A percentile compares a stretch with the other conserved stretches of the same genome.
Conservation (phyloP, 2,888 invertebrate species). For the Drosophila sordidula region DNA sequence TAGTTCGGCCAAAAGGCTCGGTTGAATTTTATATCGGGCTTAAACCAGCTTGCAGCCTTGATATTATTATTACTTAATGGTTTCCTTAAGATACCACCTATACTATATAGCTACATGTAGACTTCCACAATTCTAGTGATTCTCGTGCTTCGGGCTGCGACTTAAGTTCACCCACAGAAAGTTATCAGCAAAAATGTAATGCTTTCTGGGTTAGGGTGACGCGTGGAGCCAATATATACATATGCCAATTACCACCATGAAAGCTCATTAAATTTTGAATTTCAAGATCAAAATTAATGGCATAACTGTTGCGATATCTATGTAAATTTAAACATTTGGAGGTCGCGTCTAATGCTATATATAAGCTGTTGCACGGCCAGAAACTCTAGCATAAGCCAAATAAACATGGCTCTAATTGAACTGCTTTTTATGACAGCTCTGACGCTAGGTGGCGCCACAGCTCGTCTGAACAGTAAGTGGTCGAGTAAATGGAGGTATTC, state of each 20-base stretch:
- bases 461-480: slow-evolving; percentile 58
- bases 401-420: slow-evolving; percentile 44
- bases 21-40: too few species aligned
- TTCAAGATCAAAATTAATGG: slow-evolving; percentile 77
- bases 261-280: slow-evolving; percentile 47
- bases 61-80: too few species aligned
- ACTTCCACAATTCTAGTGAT: too few species aligned
- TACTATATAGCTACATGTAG: too few species aligned
- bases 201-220: slow-evolving; percentile 25
- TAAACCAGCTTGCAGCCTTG: too few species aligned
- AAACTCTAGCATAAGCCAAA: slow-evolving; percentile 33
- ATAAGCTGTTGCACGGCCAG: slow-evolving; percentile 24
- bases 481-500: too few species aligned
- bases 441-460: slow-evolving; percentile 2
- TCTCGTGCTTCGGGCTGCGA: too few species aligned
- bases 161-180: not conserved
- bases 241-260: slow-evolving; percentile 63
- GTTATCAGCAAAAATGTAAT: slow-evolving; percentile 11
- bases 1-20: too few species aligned
- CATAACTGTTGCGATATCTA: slow-evolving; percentile 64
- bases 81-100: too few species aligned
- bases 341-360: slow-evolving; percentile 27
- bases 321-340: slow-evolving; percentile 57
- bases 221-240: not conserved
- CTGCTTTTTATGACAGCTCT: slow-evolving; percentile 36